Base-by-base conservation (phyloP, 2,113 vertebrate genomes). In the Carassius auratus region DNA sequence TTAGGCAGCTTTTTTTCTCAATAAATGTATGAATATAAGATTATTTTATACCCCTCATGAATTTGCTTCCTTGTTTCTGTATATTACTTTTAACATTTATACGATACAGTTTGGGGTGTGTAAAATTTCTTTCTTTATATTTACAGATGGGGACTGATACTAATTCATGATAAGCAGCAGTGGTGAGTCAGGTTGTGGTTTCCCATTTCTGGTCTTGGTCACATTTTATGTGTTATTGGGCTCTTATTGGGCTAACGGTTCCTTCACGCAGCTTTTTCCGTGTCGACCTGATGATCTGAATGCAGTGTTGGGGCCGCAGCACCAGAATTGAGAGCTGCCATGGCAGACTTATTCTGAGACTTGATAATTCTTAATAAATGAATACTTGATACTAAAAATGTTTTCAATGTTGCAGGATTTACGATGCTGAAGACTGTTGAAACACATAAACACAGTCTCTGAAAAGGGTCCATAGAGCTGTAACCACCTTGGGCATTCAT, bases 131-230 rank as follows among this genome's bases (percentile, higher is more conserved):
- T 30, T 38, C 17, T 1, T 52, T 85, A 10, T 85, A 13, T 55
- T 33, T 59, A 55, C 15, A 86, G 84, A 68, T 86, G 84, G 84
- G 84, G 84, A 19, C 17, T 86, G 21, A 86, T 69, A 3, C 50
- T 86, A 10, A 30, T 75, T 13, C 8, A 57, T 38, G 77, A 74
- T 0, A 69, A 74, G 36, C 77, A 62, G 26, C 84, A 81, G 68
- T 86, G 84, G 84, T 86, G 68, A 86, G 76, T 79, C 1, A 15
- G 21, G 10, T 8, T 0, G 57, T 61, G 21, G 57, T 61, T 61
- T n/a, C 7, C 19, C 21, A 21, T 59, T 68, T 71, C 13, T 2
- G 15, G 14, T 30, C 13, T 15, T 30, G 33, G 30, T 69, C 13
- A 69, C 30, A 1, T 3, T n/a, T 59, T 3, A n/a, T n/a, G n/a